A percentile compares a stretch with the other conserved stretches of the same genome.
Conservation (phyloP, 2,113 vertebrate species). For the Tragelaphus buxtoni region DNA sequence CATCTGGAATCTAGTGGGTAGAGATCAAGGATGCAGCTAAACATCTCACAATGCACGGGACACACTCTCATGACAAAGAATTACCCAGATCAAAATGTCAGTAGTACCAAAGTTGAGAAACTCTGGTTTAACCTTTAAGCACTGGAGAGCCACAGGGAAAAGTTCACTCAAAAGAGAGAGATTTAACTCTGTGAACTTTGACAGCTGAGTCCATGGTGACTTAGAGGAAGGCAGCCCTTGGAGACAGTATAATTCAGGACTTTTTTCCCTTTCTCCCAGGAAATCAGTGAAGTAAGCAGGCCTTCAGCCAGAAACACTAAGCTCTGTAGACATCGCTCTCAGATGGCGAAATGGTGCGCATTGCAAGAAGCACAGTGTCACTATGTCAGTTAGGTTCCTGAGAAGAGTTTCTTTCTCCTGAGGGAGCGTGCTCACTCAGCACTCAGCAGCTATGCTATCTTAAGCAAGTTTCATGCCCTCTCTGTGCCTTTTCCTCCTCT, state of each 20-base stretch:
- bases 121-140: neutral
- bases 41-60: too few relatives aligned
- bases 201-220: neutral
- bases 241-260: neutral
- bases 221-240: neutral
- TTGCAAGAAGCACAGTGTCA: neutral
- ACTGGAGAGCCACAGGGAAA: neutral
- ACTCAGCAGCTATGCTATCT: too few relatives aligned
- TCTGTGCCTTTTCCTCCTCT: neutral
- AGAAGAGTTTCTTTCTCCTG: neutral
- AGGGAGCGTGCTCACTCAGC: neutral
- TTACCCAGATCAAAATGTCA: neutral
- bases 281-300: neutral
- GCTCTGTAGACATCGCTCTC: neutral
- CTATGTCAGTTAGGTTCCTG: neutral
- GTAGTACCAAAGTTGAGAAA: neutral
- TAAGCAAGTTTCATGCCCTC: neutral
- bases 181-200: neutral
- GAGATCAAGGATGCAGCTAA: neutral
- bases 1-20: neutral
- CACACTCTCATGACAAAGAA: neutral
- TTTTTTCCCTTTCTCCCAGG: neutral
- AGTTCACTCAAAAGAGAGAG: neutral
- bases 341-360: neutral
- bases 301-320: neutral